Conservation (phyloP, 2,113 vertebrate genomes). For the Pleuronectes platessa region DNA sequence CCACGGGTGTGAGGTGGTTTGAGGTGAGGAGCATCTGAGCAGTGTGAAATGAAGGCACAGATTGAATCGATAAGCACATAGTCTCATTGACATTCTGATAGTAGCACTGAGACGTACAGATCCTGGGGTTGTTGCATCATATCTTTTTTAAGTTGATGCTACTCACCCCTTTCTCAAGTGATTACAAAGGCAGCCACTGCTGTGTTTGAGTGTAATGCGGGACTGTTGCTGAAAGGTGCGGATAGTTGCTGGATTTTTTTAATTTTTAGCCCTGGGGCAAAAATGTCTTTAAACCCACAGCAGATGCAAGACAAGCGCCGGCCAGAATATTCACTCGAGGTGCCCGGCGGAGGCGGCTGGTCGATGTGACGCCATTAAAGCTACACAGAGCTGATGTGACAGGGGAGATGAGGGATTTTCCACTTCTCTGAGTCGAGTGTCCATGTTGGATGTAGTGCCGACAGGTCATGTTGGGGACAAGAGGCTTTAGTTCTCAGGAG, state of each 20-base stretch:
- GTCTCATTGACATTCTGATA: neutral
- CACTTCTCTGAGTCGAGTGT: neutral
- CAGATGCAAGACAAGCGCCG: neutral
- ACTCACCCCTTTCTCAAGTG: neutral
- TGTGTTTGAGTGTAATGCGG: neutral
- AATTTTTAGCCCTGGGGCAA: neutral
- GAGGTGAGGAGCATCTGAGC: neutral
- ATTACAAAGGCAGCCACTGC: neutral
- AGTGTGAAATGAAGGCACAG: conserved; percentile 5
- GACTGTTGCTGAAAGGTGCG: neutral
- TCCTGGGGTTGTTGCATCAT: neutral
- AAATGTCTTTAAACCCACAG: neutral
- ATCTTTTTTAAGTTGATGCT: neutral
- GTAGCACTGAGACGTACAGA: neutral
- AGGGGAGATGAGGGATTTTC: neutral
- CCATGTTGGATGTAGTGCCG: neutral
- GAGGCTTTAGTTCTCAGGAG: no score
- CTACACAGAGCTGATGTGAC: neutral
- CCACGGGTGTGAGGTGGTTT: neutral
- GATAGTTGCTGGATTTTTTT: neutral
- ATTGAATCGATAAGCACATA: neutral
- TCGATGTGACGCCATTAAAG: neutral
- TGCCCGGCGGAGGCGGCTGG: neutral
- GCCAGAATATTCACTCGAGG: neutral
- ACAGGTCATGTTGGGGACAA: no score